Percentiles rank a stretch among this genome's conserved stretches.
Conservation (phyloP, 2,113 vertebrate genomes). For the Lipophrys pholis region DNA sequence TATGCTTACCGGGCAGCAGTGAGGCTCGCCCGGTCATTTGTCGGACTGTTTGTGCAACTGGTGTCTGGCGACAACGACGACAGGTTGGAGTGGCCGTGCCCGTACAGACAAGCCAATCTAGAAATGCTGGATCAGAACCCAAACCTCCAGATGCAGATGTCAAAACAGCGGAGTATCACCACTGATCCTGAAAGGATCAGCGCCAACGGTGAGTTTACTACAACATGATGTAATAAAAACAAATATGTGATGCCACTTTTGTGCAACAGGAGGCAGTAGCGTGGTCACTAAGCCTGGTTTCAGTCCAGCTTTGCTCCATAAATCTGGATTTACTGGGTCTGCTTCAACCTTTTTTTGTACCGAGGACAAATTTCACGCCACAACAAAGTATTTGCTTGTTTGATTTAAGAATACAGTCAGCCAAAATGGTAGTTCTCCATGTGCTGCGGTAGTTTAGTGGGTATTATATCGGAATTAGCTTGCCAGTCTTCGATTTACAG, state of each 20-base stretch:
- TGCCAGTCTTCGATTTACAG: too few relatives aligned
- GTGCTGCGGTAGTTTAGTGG: too few relatives aligned
- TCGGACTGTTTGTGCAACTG: slow-evolving; percentile 79
- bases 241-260: neutral
- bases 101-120: slow-evolving; percentile 85
- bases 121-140: slow-evolving; percentile 56
- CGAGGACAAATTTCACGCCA: too few relatives aligned
- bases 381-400: too few relatives aligned
- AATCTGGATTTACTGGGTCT: too few relatives aligned
- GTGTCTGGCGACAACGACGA: slow-evolving; percentile 86
- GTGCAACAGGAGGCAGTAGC: too few relatives aligned
- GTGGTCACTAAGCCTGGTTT: too few relatives aligned
- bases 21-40: neutral
- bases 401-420: too few relatives aligned
- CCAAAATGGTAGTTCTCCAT: too few relatives aligned
- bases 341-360: too few relatives aligned
- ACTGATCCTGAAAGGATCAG: neutral
- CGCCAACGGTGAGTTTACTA: neutral
- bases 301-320: too few relatives aligned
- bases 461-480: too few relatives aligned
- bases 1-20: slow-evolving; percentile 83
- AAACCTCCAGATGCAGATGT: slow-evolving; percentile 84
- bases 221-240: neutral
- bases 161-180: slow-evolving; percentile 80
- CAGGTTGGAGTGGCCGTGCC: slow-evolving; percentile 85